Base-by-base conservation (phyloP, 1,140 invertebrate species). In the Oreohelix idahoensis region DNA sequence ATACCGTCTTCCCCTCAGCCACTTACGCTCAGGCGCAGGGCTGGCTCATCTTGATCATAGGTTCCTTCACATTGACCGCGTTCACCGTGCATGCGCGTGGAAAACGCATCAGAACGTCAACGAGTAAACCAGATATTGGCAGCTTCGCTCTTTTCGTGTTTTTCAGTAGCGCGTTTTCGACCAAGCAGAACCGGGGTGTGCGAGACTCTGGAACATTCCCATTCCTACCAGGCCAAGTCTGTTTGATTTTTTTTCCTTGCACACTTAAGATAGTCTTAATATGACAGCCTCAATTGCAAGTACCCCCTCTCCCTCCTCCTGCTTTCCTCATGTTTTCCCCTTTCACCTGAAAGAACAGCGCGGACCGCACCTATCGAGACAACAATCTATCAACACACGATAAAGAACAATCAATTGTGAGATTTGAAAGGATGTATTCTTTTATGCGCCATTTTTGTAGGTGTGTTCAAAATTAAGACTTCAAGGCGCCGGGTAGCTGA, bases 101-200 rank as follows among this genome's bases (percentile, higher is more conserved):
- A 66, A 66, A 66, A 66, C 32, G 8, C 29, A 66, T 66, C 29
- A 29, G 0, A 66, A 66, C 63, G 1, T 35, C 4, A 66, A 66
- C 17, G 63, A 66, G 63, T 66, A 66, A 66, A 66, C 63, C 63
- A 66, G 4, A 29, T 66, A 66, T 66, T 66, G 63, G 63, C 63
- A 66, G 63, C 63, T 32, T 23, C 17, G 29, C 63, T 29, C n/a
- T 66, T 66, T 66, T 35, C 17, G 32, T 66, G 63, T 35, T 58
- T 45, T n/a, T 4, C 53, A 11, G 17, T 58, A 58, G 53, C 63
- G 63, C 5, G 63, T 58, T 32, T 66, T 66, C 63, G n/a, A 66
- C 63, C 63, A 66, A 32, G 63, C 63, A 32, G 63, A 66, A 66
- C 63, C 63, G n/a, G 63, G n/a, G 20, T 35, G 29, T 23, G n/a